Evolutionary conservation across 2,113 vertebrate genomes (phyloP).

Genomic region (Coracopsis vasa): DNA sequence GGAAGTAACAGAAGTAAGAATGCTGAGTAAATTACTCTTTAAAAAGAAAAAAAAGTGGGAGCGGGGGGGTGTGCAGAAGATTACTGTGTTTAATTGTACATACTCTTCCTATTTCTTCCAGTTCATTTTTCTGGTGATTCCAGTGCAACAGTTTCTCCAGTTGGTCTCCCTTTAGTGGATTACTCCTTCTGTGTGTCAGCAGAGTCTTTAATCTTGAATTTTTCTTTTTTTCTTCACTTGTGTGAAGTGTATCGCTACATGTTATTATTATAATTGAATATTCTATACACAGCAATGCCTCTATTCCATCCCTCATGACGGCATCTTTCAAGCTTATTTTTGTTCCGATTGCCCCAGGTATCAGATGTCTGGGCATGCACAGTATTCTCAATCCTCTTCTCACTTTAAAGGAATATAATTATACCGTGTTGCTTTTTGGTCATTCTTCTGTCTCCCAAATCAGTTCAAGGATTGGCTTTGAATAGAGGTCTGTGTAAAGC

Average conservation of each 20-base stretch:
- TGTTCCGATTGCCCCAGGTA: not conserved
- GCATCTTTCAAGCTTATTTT: not conserved
- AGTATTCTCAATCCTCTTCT: not conserved
- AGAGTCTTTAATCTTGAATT: not conserved
- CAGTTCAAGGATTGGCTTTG: not conserved
- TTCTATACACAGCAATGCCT: not conserved
- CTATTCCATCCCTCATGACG: not conserved
- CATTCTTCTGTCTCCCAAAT: not conserved
- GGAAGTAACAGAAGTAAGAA: not conserved
- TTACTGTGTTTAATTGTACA: not conserved
- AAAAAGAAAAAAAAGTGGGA: too few species aligned
- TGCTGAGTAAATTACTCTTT: not conserved
- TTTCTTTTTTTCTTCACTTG: not conserved
- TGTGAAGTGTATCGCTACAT: not conserved
- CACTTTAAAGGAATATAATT: not conserved
- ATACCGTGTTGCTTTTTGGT: not conserved
- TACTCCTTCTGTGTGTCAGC: not conserved
- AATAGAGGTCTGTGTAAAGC: not conserved
- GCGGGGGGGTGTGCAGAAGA: not conserved
- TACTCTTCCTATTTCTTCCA: not conserved
- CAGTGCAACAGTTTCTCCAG: not conserved
- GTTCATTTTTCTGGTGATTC: not conserved
- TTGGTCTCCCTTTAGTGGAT: slow-evolving; percentile 24
- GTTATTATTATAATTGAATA: not conserved
- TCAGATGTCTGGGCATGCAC: not conserved